Percentiles rank a stretch among this genome's conserved stretches.
phyloP scores from a whole-genome alignment of 2,113 vertebrate genomes.

The Pheucticus melanocephalus region DNA sequence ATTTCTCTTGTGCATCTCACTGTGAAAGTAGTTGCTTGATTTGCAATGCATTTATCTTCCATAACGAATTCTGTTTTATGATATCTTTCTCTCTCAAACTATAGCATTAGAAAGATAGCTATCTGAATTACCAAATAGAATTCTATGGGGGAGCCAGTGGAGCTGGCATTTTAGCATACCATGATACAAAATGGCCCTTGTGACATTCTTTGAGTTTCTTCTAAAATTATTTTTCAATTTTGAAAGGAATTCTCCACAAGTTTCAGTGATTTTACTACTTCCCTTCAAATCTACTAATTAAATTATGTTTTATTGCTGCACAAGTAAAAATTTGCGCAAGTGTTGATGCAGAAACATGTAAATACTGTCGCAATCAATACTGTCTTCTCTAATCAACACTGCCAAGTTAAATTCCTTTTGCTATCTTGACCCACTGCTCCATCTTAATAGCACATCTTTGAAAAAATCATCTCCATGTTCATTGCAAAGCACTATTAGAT shows the following conservation, averaged over 20 bases:
- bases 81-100: neutral
- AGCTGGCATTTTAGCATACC: neutral
- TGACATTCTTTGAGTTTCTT: neutral
- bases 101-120: neutral
- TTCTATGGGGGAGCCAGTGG: neutral
- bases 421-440: neutral
- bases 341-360: neutral
- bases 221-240: neutral
- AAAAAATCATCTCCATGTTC: neutral
- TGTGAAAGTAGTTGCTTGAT: neutral
- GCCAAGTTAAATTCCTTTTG: neutral
- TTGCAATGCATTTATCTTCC: neutral
- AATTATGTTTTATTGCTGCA: neutral
- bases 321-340: neutral
- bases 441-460: neutral
- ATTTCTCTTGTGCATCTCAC: neutral
- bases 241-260: neutral
- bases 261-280: neutral
- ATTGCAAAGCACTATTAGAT: neutral
- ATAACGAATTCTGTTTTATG: neutral
- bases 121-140: neutral
- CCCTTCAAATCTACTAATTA: neutral
- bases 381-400: neutral
- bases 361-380: neutral
- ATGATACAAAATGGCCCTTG: neutral